phyloP scores from a whole-genome alignment of 2,113 vertebrate species.

The Pseudopodoces humilis region DNA sequence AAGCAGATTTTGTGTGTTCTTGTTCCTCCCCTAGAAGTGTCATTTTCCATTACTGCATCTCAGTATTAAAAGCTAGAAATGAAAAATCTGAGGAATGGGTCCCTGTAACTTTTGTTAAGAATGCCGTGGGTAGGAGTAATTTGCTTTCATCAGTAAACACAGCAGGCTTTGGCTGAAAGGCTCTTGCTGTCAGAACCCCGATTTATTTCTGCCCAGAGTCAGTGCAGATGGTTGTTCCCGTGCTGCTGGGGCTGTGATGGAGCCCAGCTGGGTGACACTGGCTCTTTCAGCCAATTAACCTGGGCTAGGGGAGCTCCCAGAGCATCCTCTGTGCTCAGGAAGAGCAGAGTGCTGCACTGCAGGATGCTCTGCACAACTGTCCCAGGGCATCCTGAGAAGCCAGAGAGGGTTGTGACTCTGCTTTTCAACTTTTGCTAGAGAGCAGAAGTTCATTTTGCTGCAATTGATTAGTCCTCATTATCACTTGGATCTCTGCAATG shows the following conservation, averaged over 20 bases:
- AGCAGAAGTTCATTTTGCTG: not conserved
- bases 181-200: not conserved
- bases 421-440: not conserved
- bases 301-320: not conserved
- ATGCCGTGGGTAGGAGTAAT: not conserved
- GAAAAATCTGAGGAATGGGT: not conserved
- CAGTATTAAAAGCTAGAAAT: not conserved
- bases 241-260: not conserved
- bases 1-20: not conserved
- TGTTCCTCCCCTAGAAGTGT: not conserved
- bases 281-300: not conserved
- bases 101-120: not conserved
- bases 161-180: not conserved
- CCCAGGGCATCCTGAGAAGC: not conserved
- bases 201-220: not conserved
- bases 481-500: not conserved
- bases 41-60: not conserved
- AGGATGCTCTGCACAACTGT: not conserved
- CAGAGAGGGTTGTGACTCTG: not conserved
- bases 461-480: not conserved
- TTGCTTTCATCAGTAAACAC: not conserved
- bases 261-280: not conserved
- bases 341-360: not conserved
- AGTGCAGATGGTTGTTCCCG: conserved; percentile 1
- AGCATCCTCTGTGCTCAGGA: accelerated